These are phyloP conservation scores for Papilio xuthus DNA, from an alignment of 1,140 invertebrate species.

Conservation along the genomic window DNA sequence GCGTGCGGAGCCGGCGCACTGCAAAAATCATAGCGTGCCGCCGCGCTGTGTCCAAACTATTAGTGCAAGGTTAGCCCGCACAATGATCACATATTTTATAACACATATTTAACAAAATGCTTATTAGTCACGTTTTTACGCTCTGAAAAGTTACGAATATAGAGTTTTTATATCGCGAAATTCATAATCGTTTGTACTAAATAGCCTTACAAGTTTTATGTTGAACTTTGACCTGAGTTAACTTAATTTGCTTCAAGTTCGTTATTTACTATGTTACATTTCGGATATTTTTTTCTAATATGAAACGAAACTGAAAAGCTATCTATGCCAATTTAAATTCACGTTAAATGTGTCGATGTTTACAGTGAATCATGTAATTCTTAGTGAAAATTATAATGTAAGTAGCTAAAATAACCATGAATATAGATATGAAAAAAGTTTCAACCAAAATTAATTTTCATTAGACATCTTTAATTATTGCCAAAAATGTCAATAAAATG, in stretches of 20 bases:
- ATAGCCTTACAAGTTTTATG: neutral
- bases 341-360: constrained; percentile 7
- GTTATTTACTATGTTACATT: neutral
- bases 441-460: neutral
- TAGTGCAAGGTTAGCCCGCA: constrained; percentile 15
- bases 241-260: neutral
- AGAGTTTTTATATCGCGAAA: neutral
- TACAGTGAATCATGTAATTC: constrained; percentile 14
- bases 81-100: constrained; percentile 10
- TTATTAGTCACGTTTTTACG: neutral
- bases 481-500: neutral
- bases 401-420: neutral
- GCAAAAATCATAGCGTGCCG: constrained; percentile 31
- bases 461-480: neutral
- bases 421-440: neutral
- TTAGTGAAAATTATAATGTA: neutral
- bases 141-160: neutral
- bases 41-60: neutral
- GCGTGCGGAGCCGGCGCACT: neutral
- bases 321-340: neutral
- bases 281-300: neutral
- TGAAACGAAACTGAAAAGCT: neutral
- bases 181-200: neutral
- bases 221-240: constrained; percentile 1
- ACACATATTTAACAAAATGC: neutral